These are phyloP conservation scores for Homarus gammarus DNA, from an alignment of 2,888 invertebrate species.

Conservation along the genomic window DNA sequence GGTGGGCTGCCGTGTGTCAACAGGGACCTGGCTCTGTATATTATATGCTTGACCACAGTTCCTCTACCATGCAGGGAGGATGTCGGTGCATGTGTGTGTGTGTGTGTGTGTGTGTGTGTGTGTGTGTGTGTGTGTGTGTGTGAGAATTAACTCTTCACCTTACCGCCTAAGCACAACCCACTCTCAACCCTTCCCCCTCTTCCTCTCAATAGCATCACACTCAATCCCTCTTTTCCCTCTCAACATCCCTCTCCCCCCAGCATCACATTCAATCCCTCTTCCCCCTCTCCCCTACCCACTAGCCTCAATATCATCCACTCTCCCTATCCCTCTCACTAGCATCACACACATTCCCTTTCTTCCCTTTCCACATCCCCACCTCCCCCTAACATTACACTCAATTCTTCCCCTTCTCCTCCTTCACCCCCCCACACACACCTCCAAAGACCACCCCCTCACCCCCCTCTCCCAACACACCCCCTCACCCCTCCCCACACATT, in stretches of 20 bases:
- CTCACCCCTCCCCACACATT: slow-evolving; percentile 29
- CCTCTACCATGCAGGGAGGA: too few relatives aligned
- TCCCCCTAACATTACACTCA: too few relatives aligned
- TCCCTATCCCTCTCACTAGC: not conserved
- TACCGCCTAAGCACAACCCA: too few relatives aligned
- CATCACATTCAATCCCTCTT: not conserved
- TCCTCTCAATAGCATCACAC: not conserved
- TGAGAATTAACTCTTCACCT: too few relatives aligned
- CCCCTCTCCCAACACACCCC: not conserved
- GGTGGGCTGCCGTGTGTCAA: too few relatives aligned
- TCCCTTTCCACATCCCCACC: not conserved
- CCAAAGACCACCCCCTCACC: not conserved
- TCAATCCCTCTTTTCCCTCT: too few relatives aligned
- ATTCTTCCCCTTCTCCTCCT: too few relatives aligned
- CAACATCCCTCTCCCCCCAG: not conserved
- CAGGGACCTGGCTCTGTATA: too few relatives aligned
- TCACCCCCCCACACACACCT: not conserved
- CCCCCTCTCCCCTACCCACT: not conserved
- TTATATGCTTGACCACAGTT: too few relatives aligned
- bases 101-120: too few relatives aligned
- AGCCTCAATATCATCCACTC: not conserved
- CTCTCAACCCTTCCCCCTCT: not conserved
- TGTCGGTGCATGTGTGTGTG: too few relatives aligned
- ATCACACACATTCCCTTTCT: not conserved
- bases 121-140: too few relatives aligned